Base-by-base conservation (phyloP, 2,888 invertebrate genomes). In the Blomia tropicalis region DNA sequence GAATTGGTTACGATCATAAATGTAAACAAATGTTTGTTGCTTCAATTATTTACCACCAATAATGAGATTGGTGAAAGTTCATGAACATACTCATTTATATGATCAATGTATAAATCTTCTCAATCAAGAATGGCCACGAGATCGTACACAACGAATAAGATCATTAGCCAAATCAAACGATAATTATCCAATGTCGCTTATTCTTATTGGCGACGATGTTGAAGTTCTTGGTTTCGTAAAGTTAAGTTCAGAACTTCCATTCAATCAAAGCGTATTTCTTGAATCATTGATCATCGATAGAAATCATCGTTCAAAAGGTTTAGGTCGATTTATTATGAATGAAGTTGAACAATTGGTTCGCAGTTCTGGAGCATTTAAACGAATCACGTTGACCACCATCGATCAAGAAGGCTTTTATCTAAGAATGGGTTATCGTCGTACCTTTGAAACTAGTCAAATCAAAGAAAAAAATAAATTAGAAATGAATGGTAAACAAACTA, bases 101-200 rank as follows among this genome's bases (percentile, higher is more conserved):
- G 53, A 30, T 25, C 29, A 51, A 25, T 63, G 63, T 29, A 41
- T 43, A 14, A 19, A 27, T n/a, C 22, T 63, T 17, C 31, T 63
- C 2, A 63, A 63, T 31, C 53, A 63, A 36, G 60, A 60, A 36
- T 63, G 63, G 63, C 63, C 63, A 11, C 31, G 63, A 60, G 62
- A 60, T 41, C 3, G 29, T 31, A 25, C 56, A 2, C 32, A 51
- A 29, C 27, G 63, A 19, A 19, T 60, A 19, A 51, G 56, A n/a
- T 47, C 60, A 22, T 17, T 63, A 17, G 19, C 36, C 4, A 51
- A 61, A 32, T 63, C 63, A 27, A 25, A 7, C 11, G 63, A 63
- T 47, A 41, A 14, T 11, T 63, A 41, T 30, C 63, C 63, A 17
- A 30, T 60, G 5, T 60, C 41, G 53, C 47, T 60, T 25, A 22